phyloP scores from a whole-genome alignment of 2,113 vertebrate genomes.

The Laticauda colubrina region DNA sequence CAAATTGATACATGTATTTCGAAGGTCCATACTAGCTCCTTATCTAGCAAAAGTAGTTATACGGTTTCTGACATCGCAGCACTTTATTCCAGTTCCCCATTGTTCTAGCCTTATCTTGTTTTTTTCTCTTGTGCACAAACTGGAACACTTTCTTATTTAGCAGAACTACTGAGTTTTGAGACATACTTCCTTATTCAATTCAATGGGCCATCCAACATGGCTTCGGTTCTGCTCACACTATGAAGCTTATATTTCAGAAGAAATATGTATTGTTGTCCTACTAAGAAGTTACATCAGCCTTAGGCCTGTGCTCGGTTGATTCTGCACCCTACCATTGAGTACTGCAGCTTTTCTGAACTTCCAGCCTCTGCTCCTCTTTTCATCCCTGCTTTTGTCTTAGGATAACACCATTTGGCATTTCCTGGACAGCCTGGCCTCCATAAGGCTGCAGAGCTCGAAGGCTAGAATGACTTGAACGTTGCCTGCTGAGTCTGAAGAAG shows the following conservation, averaged over 20 bases:
- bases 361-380: background rate
- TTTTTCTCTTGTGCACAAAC: too few species aligned
- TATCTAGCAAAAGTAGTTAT: too few species aligned
- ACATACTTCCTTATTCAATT: too few species aligned
- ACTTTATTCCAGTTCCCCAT: too few species aligned
- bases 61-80: too few species aligned
- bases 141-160: too few species aligned
- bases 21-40: too few species aligned
- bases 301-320: background rate
- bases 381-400: constrained; percentile 55
- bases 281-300: background rate
- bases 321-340: background rate
- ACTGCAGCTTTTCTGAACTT: constrained; percentile 32
- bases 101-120: too few species aligned
- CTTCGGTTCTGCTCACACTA: too few species aligned
- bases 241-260: background rate
- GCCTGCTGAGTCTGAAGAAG: constrained; percentile 72
- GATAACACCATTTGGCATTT: constrained; percentile 61
- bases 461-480: constrained; percentile 64
- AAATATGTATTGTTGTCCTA: background rate
- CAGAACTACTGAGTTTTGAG: too few species aligned
- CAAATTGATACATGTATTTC: too few species aligned
- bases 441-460: constrained; percentile 63
- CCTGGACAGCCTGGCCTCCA: constrained; percentile 58
- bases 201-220: too few species aligned